A percentile compares a stretch with the other conserved stretches of the same genome.
Evolutionary conservation across 2,797 vertebrate species (phyloP).

Genomic region (Distichodus sexfasciatus): DNA sequence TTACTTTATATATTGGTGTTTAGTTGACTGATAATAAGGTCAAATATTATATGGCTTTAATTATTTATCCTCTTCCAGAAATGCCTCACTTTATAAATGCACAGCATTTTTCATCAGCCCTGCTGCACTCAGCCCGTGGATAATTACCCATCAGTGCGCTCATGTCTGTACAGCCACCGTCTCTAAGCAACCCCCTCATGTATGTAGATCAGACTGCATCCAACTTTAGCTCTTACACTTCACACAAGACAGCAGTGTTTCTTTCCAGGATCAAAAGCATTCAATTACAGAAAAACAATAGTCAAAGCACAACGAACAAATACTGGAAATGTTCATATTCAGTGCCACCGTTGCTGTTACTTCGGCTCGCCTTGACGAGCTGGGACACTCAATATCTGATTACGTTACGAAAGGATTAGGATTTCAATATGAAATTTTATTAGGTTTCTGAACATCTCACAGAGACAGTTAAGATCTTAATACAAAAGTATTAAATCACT

Average conservation of each 20-base stretch:
- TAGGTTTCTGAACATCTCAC: conserved; percentile 67
- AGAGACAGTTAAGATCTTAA: conserved; percentile 68
- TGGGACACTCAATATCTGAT: neutral
- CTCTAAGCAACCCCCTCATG: conserved; percentile 47
- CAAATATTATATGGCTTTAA: neutral
- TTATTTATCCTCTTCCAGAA: neutral
- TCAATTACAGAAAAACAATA: too few relatives aligned
- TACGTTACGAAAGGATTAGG: conserved; percentile 2
- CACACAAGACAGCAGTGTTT: conserved; percentile 11
- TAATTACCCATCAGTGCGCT: conserved; percentile 44
- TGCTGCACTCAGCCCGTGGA: conserved; percentile 24
- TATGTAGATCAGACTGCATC: conserved; percentile 26
- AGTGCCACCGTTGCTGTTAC: neutral
- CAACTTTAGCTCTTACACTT: conserved; percentile 20
- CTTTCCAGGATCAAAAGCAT: neutral
- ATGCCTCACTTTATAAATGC: neutral
- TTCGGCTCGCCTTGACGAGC: too few relatives aligned
- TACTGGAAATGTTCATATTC: too few relatives aligned
- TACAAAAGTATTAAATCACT: conserved; percentile 72
- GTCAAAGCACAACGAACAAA: neutral
- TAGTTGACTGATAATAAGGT: neutral
- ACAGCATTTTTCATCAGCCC: conserved; percentile 13
- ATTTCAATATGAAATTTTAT: conserved; percentile 78
- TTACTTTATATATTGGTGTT: too few relatives aligned
- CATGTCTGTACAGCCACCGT: conserved; percentile 28